Conservation (phyloP, 2,888 invertebrate species). For the Tetrapedia diversipes region DNA sequence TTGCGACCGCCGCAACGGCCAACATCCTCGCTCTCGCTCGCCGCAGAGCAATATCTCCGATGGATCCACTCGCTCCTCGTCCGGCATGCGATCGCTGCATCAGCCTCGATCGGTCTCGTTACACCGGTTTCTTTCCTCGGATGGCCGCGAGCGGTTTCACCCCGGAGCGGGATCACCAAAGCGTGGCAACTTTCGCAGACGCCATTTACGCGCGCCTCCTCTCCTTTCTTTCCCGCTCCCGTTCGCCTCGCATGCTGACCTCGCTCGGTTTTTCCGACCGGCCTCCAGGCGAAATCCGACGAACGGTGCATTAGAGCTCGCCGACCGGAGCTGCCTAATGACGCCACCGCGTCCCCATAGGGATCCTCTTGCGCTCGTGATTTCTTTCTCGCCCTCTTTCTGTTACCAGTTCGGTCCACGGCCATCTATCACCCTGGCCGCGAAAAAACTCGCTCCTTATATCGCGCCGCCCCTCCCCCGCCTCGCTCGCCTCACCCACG, state of each 20-base stretch:
- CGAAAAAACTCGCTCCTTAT: conserved; percentile 66
- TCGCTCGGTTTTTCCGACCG: conserved; percentile 76
- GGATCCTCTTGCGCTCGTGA: conserved; percentile 76
- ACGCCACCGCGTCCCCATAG: conserved; percentile 77
- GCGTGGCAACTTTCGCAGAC: conserved; percentile 67
- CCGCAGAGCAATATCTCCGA: conserved; percentile 11
- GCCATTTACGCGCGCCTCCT: conserved; percentile 66
- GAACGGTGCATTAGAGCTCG: conserved; percentile 74
- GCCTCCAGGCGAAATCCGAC: conserved; percentile 73
- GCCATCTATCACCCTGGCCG: conserved; percentile 69
- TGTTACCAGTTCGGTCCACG: conserved; percentile 67
- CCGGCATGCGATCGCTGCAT: conserved; percentile 49
- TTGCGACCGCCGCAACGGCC: background rate
- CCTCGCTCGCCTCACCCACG: conserved; percentile 32
- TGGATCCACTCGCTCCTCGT: conserved; percentile 11
- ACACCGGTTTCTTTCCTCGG: conserved; percentile 33
- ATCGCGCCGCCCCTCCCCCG: conserved; percentile 48
- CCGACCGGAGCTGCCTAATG: conserved; percentile 76
- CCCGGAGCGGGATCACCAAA: conserved; percentile 46
- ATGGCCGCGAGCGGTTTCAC: conserved; percentile 30
- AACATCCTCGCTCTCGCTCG: background rate
- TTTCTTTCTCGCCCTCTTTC: conserved; percentile 75
- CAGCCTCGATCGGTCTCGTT: conserved; percentile 37
- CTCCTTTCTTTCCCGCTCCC: conserved; percentile 39
- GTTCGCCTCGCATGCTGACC: conserved; percentile 76